Conservation (phyloP, 2,113 vertebrate genomes). For the Empidonax traillii region DNA sequence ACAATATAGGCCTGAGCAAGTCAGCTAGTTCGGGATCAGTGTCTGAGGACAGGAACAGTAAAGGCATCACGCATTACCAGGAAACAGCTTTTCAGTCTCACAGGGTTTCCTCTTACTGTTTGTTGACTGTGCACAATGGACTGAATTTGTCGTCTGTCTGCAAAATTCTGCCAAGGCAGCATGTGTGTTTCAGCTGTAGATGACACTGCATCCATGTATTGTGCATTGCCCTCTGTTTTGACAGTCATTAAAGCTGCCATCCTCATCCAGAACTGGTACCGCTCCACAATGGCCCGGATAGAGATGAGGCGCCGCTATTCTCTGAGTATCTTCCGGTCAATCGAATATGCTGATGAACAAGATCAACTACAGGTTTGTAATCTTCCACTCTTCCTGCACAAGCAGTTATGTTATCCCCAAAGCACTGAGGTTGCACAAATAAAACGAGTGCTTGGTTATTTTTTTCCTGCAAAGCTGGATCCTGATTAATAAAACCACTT, state of each 20-base stretch:
- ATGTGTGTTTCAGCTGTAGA: not conserved
- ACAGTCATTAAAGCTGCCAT: slow-evolving; percentile 86
- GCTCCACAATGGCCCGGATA: slow-evolving; percentile 84
- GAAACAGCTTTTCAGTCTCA: not conserved
- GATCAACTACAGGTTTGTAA: slow-evolving; percentile 89
- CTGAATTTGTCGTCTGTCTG: not conserved
- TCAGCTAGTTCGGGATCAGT: not conserved
- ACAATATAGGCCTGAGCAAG: not conserved
- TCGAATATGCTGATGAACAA: slow-evolving; percentile 94
- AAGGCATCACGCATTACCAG: not conserved
- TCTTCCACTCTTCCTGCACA: not conserved
- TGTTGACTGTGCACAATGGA: not conserved
- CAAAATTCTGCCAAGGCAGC: not conserved
- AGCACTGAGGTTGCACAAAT: not conserved
- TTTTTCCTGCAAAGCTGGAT: not conserved
- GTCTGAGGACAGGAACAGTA: not conserved
- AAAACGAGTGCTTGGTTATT: not conserved
- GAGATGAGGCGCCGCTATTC: slow-evolving; percentile 87
- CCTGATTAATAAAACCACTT: not conserved
- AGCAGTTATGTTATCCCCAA: not conserved
- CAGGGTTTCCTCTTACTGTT: not conserved
- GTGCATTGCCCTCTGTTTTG: slow-evolving; percentile 9
- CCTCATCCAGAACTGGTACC: slow-evolving; percentile 95
- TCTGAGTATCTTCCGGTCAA: slow-evolving; percentile 91
- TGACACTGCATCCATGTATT: not conserved